Conservation (phyloP, 2,888 invertebrate genomes). For the Chorisops tibialis region DNA sequence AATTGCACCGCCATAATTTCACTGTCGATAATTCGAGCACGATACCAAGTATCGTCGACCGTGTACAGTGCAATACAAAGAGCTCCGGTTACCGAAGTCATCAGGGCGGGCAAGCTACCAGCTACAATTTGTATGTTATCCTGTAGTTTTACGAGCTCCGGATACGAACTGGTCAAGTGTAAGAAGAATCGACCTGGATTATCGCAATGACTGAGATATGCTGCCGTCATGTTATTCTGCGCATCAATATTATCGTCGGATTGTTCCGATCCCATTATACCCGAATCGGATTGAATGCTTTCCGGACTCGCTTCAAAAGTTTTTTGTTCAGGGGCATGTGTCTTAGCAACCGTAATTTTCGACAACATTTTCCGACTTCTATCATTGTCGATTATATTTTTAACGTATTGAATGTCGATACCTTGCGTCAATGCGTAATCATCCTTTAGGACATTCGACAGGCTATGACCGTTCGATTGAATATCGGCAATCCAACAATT, state of each 20-base stretch:
- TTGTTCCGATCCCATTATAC: not conserved
- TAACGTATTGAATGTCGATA: constrained; percentile 44
- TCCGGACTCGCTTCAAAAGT: not conserved
- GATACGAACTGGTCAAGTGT: constrained; percentile 60
- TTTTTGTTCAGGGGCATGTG: not conserved
- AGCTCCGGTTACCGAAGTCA: constrained; percentile 59
- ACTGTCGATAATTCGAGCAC: constrained; percentile 80
- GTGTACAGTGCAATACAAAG: constrained; percentile 76
- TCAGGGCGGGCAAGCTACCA: constrained; percentile 55
- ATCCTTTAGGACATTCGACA: constrained; percentile 42
- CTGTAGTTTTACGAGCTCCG: constrained; percentile 60
- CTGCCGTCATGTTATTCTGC: constrained; percentile 46
- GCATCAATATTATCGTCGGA: not conserved
- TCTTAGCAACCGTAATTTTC: not conserved
- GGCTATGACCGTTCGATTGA: constrained; percentile 36
- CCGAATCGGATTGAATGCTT: not conserved
- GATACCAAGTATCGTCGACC: constrained; percentile 85
- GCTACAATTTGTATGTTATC: constrained; percentile 62
- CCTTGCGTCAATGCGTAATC: constrained; percentile 41
- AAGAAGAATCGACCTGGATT: constrained; percentile 74
- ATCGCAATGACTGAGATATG: constrained; percentile 68
- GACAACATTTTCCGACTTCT: not conserved
- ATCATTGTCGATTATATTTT: constrained; percentile 42
- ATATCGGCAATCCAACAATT: constrained; percentile 30
- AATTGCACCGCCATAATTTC: constrained; percentile 75